Percentiles rank a stretch among this genome's conserved stretches.
Evolutionary conservation across 1,140 invertebrate genomes (phyloP).

Genomic region (Drosophila equinoxialis): DNA sequence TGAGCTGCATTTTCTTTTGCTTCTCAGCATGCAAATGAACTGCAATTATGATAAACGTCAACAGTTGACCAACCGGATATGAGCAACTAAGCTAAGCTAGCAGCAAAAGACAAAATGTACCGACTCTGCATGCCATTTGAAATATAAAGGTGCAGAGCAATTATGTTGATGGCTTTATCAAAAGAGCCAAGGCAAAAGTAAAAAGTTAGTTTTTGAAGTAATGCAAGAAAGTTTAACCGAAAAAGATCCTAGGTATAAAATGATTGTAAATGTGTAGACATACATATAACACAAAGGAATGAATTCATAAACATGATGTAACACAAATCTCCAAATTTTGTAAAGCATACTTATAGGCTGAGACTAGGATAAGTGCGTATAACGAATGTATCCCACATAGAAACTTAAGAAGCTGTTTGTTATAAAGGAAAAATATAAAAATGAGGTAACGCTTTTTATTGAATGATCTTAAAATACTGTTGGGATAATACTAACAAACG

Average conservation of each 20-base stretch:
- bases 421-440: no score
- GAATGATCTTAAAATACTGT: no score
- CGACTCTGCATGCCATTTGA: conserved; percentile 32
- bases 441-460: no score
- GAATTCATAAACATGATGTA: not conserved
- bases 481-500: no score
- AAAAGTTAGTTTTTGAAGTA: not conserved
- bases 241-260: no score
- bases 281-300: no score
- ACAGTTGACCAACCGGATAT: conserved; percentile 76
- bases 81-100: conserved; percentile 59
- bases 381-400: no score
- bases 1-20: conserved; percentile 57
- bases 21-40: conserved; percentile 76
- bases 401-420: no score
- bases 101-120: conserved; percentile 33
- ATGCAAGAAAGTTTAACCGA: not conserved
- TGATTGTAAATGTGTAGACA: not conserved
- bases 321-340: conserved; percentile 7
- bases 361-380: no score
- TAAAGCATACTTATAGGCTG: not conserved
- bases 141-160: conserved; percentile 50
- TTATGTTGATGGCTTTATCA: conserved; percentile 56
- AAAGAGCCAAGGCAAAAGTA: not conserved
- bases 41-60: conserved; percentile 82